These are phyloP conservation scores for Ricordea florida DNA, from an alignment of 92 coral and sea anemone genomes.

Conservation along the genomic window DNA sequence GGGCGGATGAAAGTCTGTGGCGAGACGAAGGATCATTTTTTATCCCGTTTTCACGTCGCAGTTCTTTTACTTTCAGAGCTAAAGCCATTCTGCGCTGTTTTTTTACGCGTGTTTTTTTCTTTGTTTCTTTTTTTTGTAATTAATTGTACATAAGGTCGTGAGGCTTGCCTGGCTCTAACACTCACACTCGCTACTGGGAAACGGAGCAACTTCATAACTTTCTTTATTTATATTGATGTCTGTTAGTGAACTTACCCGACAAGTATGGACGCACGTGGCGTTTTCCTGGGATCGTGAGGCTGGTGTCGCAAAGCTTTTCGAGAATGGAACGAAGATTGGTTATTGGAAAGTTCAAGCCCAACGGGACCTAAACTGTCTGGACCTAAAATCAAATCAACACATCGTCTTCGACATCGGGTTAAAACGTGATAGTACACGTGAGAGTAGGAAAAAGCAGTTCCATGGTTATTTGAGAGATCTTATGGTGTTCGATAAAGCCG, in stretches of 20 bases:
- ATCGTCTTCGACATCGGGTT: conserved; percentile 23
- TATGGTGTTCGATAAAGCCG: background rate
- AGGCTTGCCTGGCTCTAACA: too few relatives aligned
- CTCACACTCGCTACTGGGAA: too few relatives aligned
- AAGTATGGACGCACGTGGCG: conserved; percentile 16
- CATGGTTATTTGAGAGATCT: conserved; percentile 12
- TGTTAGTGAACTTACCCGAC: background rate
- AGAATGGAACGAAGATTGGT: background rate
- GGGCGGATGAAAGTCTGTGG: too few relatives aligned
- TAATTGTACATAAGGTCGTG: too few relatives aligned
- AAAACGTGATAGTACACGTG: background rate
- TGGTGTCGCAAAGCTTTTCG: background rate
- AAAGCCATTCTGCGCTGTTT: too few relatives aligned
- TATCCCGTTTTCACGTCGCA: too few relatives aligned
- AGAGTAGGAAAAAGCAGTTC: background rate
- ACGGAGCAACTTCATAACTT: too few relatives aligned
- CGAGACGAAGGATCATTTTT: too few relatives aligned
- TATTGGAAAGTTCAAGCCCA: too few relatives aligned
- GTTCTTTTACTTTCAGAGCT: too few relatives aligned
- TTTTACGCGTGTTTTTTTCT: too few relatives aligned
- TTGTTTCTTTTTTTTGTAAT: too few relatives aligned
- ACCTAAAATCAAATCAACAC: conserved; percentile 5
- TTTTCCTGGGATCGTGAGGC: conserved; percentile 12
- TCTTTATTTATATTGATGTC: background rate
- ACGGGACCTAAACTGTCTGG: background rate